Base-by-base conservation (phyloP, 2,113 vertebrate species). In the Cephalopholis sonnerati region DNA sequence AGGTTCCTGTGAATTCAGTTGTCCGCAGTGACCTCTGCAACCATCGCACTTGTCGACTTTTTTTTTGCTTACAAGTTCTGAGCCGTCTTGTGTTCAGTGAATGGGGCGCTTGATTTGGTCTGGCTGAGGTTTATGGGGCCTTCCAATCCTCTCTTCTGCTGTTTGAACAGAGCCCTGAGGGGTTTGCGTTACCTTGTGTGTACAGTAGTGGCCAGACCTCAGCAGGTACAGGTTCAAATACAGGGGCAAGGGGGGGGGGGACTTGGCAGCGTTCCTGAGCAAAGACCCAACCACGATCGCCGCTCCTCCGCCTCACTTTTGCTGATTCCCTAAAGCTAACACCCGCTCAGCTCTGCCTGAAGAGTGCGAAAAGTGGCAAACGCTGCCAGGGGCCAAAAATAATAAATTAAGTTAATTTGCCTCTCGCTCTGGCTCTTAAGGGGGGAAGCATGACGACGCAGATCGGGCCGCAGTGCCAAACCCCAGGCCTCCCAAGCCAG, bases 321-420 rank as follows among this genome's bases (percentile, higher is more conserved):
- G 74, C 88, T 87, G 85, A 93, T 86, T 93, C 89, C 83, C 91
- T 32, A 73, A 88, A 88, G 90, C 81, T 82, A 89, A 83, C 93
- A 88, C 66, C n/a, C 68, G 73, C 78, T 74, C 87, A 27, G 84
- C 85, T 65, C 78, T 81, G 86, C 79, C 87, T 73, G 81, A 63
- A 74, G 87, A 82, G 89, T 89, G 87, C n/a, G 68, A 92, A 88
- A 88, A 86, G 82, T 82, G 92, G 78, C 85, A 90, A 81, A 82
- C 4, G 72, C 71, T 27, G 71, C 70, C 2, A 8, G 77, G 76
- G 79, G 94, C 94, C 93, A 94, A 93, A 93, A 92, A 92, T 92
- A 95, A 95, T 92, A 94, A 88, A 93, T 93, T 88, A 91, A 91
- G 76, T 89, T 80, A 88, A 91, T 94, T 93, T 92, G 83, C 86